These are phyloP conservation scores for Pheosia tremula DNA, from an alignment of 2,888 invertebrate species.

Conservation along the genomic window DNA sequence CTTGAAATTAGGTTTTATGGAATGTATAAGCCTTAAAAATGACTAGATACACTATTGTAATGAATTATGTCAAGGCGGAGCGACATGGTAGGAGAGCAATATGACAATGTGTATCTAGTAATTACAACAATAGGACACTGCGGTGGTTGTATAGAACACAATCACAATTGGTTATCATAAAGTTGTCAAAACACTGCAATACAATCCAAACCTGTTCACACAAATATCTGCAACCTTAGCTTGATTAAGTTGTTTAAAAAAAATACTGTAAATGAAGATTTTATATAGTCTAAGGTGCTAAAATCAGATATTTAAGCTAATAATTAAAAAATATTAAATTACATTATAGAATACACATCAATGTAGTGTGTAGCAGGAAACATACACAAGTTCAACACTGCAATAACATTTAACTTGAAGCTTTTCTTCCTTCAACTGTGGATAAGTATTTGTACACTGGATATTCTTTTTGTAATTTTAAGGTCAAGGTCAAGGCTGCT, in stretches of 20 bases:
- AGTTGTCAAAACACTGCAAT: conserved; percentile 75
- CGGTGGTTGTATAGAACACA: conserved; percentile 59
- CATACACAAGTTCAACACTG: conserved; percentile 64
- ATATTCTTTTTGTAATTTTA: conserved; percentile 44
- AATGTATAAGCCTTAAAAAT: conserved; percentile 78
- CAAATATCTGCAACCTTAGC: conserved; percentile 66
- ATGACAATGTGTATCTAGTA: conserved; percentile 65
- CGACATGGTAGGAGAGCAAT: conserved; percentile 32
- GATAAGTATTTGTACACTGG: conserved; percentile 65
- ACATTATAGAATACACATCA: conserved; percentile 49
- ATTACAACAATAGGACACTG: conserved; percentile 63
- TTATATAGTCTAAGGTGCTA: conserved; percentile 51
- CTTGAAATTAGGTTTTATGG: conserved; percentile 74
- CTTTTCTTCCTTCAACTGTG: conserved; percentile 60
- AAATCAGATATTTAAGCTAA: conserved; percentile 63
- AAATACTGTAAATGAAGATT: not conserved
- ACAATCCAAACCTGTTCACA: conserved; percentile 58
- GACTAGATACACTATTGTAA: conserved; percentile 65
- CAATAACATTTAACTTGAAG: conserved; percentile 59
- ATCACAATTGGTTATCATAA: conserved; percentile 58
- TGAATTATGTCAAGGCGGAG: conserved; percentile 22
- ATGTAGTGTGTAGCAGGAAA: conserved; percentile 49
- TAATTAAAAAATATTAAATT: conserved; percentile 47
- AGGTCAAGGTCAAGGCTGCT: conserved; percentile 61
- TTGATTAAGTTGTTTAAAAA: conserved; percentile 40